Conservation (phyloP, 2,888 invertebrate species). For the Aplocera efformata region DNA sequence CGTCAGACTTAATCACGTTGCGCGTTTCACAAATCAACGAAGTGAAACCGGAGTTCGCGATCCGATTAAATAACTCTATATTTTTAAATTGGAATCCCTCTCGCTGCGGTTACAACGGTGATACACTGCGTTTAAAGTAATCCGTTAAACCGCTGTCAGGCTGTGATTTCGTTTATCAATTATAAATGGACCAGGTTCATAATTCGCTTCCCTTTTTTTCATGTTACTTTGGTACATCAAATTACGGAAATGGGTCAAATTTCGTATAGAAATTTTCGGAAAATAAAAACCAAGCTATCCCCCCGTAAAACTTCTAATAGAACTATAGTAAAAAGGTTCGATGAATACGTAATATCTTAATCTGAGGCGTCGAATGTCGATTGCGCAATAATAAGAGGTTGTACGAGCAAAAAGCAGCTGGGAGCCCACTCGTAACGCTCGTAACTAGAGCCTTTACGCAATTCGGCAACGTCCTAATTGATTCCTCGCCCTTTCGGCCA, state of each 20-base stretch:
- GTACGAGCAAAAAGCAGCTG: conserved; percentile 77
- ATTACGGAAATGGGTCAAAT: too few relatives aligned
- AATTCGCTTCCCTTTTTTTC: conserved; percentile 3
- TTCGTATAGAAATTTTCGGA: not conserved
- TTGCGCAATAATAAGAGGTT: conserved; percentile 74
- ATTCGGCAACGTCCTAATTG: conserved; percentile 77
- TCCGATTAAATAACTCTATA: conserved; percentile 37
- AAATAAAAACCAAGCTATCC: not conserved
- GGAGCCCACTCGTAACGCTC: conserved; percentile 67
- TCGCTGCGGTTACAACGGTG: conserved; percentile 40
- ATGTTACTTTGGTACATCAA: too few relatives aligned
- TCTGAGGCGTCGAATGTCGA: conserved; percentile 69
- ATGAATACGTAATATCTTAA: conserved; percentile 73
- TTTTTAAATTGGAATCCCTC: conserved; percentile 40
- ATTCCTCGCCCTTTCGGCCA: conserved; percentile 76
- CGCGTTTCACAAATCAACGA: conserved; percentile 27
- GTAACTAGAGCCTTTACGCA: conserved; percentile 76
- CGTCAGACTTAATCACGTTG: conserved; percentile 30
- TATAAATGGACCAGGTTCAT: conserved; percentile 8
- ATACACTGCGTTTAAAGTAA: conserved; percentile 45
- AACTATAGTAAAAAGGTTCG: conserved; percentile 53
- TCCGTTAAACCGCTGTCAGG: conserved; percentile 39
- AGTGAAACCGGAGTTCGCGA: conserved; percentile 29
- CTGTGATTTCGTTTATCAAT: conserved; percentile 26
- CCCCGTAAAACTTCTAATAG: conserved; percentile 37